Conservation (phyloP, 2,797 vertebrate species). For the Xenops minutus region DNA sequence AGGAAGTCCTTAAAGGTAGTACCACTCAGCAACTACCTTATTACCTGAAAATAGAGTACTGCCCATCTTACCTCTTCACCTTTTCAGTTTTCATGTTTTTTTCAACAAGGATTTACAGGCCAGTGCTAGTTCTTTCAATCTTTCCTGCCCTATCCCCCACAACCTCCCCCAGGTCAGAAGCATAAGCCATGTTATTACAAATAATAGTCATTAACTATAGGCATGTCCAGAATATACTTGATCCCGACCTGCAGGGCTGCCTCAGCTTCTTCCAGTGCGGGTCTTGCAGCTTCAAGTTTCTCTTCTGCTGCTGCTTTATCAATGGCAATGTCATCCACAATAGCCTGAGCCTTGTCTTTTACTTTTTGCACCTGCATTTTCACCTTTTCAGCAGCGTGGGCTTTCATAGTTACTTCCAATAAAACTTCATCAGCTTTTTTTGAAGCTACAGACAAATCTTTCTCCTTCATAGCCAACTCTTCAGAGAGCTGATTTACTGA, state of each 20-base stretch:
- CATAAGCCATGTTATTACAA: neutral
- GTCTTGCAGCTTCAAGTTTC: constrained; percentile 84
- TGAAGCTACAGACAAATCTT: constrained; percentile 81
- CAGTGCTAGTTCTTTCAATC: neutral
- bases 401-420: constrained; percentile 81
- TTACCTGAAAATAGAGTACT: neutral
- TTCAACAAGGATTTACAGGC: neutral
- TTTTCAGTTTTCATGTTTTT: neutral
- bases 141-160: no score
- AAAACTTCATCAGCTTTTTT: constrained; percentile 79
- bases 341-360: constrained; percentile 86
- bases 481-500: constrained; percentile 81
- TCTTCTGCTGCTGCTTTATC: constrained; percentile 81
- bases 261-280: constrained; percentile 81
- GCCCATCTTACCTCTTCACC: neutral
- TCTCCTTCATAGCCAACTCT: constrained; percentile 80
- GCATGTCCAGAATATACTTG: neutral
- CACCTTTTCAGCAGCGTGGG: constrained; percentile 82
- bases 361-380: constrained; percentile 86
- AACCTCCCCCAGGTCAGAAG: neutral
- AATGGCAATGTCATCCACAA: constrained; percentile 83
- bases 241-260: constrained; percentile 80
- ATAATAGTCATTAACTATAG: neutral
- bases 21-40: neutral
- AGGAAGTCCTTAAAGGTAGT: neutral